Percentiles rank a stretch among this genome's conserved stretches.
Conservation (phyloP, 1,140 invertebrate genomes). For the Helicorthomorpha holstii region DNA sequence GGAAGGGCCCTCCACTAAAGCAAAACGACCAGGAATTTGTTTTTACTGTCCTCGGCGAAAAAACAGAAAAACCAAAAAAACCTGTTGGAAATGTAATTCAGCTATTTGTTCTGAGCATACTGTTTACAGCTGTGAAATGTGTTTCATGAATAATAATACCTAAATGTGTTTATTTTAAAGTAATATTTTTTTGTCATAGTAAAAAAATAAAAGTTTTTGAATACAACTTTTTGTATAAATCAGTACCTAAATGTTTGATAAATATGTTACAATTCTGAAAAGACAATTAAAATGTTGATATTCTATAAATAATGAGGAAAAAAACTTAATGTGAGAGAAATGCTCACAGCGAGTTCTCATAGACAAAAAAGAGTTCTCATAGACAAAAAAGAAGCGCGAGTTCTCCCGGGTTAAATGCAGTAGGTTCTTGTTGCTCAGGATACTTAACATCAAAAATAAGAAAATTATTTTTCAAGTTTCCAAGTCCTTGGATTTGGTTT, state of each 20-base stretch:
- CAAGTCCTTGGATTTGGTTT: too few relatives aligned
- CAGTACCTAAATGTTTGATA: too few relatives aligned
- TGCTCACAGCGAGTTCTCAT: too few relatives aligned
- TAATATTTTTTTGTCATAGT: background rate
- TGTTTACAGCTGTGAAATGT: background rate
- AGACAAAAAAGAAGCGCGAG: background rate
- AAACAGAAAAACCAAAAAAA: conserved; percentile 3
- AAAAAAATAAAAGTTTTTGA: background rate
- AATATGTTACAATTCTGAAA: too few relatives aligned
- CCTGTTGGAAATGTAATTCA: background rate
- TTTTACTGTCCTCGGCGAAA: background rate
- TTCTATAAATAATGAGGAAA: too few relatives aligned
- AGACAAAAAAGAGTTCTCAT: background rate
- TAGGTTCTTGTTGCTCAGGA: too few relatives aligned
- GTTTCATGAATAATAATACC: background rate
- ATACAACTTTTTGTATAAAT: background rate
- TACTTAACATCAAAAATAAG: too few relatives aligned
- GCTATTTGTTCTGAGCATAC: conserved; percentile 1
- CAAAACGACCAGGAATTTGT: background rate
- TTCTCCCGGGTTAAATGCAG: background rate
- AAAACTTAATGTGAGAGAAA: too few relatives aligned
- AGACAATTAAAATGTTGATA: too few relatives aligned
- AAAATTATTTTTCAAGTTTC: too few relatives aligned
- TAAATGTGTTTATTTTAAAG: background rate
- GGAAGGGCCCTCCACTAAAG: background rate